A percentile compares a stretch with the other conserved stretches of the same genome.
phyloP scores from a whole-genome alignment of 2,113 vertebrate species.

The Menura novaehollandiae region DNA sequence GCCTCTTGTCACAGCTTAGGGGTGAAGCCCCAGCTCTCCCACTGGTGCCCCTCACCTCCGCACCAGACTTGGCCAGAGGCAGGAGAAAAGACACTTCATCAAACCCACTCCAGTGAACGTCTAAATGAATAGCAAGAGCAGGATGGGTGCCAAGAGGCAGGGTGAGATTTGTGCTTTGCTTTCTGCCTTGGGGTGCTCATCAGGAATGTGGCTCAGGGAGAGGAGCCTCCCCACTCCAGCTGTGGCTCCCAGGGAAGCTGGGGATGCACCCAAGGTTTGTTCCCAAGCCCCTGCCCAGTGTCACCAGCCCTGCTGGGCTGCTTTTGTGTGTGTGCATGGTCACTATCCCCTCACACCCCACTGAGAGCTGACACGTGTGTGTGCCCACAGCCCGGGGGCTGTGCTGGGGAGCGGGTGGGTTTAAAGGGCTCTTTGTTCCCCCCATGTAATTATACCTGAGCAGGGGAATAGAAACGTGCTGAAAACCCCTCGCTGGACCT shows the following conservation, averaged over 20 bases:
- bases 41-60: background rate
- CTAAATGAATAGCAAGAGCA: background rate
- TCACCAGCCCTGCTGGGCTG: fast-evolving
- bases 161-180: background rate
- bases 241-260: background rate
- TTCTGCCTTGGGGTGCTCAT: background rate
- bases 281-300: background rate
- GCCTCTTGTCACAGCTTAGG: background rate
- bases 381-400: background rate
- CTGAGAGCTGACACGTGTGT: fast-evolving
- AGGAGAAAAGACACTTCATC: background rate
- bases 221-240: background rate
- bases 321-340: fast-evolving
- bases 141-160: background rate
- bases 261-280: background rate
- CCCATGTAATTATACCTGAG: conserved; percentile 47
- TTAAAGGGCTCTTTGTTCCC: conserved; percentile 63
- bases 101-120: background rate
- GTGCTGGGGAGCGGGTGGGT: background rate
- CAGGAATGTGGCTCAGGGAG: fast-evolving
- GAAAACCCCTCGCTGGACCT: conserved; percentile 32
- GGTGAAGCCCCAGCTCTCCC: background rate
- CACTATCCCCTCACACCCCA: fast-evolving
- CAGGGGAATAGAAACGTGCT: conserved; percentile 54
- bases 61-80: background rate